These are phyloP conservation scores for Cynopterus sphinx DNA, from an alignment of 2,797 vertebrate species.

Conservation along the genomic window DNA sequence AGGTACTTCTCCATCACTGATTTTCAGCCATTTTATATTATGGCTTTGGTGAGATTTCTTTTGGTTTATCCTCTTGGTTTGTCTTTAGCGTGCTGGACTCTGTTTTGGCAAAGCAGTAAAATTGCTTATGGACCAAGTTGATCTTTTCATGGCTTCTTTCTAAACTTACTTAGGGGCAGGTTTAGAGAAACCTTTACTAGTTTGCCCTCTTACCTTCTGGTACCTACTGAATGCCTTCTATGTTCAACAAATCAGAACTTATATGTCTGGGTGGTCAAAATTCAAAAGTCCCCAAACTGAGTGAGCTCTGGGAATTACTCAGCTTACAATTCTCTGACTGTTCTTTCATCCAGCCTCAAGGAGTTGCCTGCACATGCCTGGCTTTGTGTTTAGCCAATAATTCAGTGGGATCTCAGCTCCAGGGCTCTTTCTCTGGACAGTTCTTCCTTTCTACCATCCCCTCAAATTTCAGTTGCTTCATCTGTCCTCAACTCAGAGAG, in stretches of 20 bases:
- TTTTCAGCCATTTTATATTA: neutral
- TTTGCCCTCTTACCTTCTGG: neutral
- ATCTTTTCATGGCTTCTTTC: neutral
- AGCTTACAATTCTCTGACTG: neutral
- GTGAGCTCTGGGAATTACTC: neutral
- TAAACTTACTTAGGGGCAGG: neutral
- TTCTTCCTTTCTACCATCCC: neutral
- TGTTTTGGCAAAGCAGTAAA: neutral
- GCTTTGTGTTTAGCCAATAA: neutral
- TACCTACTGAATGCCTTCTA: neutral
- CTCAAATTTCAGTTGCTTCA: neutral
- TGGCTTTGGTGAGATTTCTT: neutral
- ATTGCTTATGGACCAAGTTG: neutral
- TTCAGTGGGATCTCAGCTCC: neutral
- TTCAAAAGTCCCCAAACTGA: neutral
- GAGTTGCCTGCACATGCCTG: neutral
- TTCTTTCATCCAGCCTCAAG: neutral
- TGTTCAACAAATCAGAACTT: neutral
- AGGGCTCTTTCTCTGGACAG: neutral
- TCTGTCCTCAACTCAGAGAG: neutral
- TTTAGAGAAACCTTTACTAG: neutral
- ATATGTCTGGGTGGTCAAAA: neutral
- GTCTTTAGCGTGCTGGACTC: neutral
- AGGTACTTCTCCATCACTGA: neutral
- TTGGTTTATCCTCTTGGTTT: neutral